Conservation (phyloP, 2,113 vertebrate species). For the Coreoperca whiteheadi region DNA sequence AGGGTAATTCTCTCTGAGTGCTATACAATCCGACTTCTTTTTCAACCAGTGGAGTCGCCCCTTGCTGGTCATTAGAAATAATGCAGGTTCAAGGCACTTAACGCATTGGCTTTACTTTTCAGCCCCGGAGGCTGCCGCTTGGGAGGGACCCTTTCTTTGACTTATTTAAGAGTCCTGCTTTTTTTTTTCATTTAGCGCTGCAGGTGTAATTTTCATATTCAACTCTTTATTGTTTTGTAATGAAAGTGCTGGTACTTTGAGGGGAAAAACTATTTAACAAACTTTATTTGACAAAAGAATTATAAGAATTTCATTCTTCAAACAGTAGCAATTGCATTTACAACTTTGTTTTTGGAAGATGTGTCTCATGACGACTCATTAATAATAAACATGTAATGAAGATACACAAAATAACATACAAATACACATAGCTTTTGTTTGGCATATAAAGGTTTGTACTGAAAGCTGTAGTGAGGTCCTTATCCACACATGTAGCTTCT, state of each 20-base stretch:
- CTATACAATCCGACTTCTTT: too few species aligned
- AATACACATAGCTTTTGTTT: neutral
- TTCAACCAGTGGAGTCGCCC: too few species aligned
- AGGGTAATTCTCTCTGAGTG: too few species aligned
- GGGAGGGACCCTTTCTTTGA: neutral
- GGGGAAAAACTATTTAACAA: slow-evolving; percentile 12
- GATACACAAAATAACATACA: neutral
- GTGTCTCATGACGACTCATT: neutral
- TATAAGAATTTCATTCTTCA: slow-evolving; percentile 5
- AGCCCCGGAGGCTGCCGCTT: too few species aligned
- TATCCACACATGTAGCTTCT: neutral
- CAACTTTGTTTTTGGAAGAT: neutral
- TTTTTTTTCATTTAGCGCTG: slow-evolving; percentile 4
- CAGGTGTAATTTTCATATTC: slow-evolving; percentile 5
- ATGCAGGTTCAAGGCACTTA: too few species aligned
- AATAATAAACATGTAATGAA: neutral
- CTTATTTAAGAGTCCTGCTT: slow-evolving; percentile 8
- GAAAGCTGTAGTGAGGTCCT: slow-evolving; percentile 15
- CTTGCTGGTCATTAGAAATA: too few species aligned
- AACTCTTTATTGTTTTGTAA: slow-evolving; percentile 21
- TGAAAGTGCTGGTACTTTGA: slow-evolving; percentile 10
- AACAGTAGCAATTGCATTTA: neutral
- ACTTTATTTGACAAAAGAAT: slow-evolving; percentile 11
- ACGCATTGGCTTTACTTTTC: too few species aligned
- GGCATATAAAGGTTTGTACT: neutral